A percentile compares a stretch with the other conserved stretches of the same genome.
Evolutionary conservation across 2,888 invertebrate species (phyloP).

Genomic region (Philereme transversata): DNA sequence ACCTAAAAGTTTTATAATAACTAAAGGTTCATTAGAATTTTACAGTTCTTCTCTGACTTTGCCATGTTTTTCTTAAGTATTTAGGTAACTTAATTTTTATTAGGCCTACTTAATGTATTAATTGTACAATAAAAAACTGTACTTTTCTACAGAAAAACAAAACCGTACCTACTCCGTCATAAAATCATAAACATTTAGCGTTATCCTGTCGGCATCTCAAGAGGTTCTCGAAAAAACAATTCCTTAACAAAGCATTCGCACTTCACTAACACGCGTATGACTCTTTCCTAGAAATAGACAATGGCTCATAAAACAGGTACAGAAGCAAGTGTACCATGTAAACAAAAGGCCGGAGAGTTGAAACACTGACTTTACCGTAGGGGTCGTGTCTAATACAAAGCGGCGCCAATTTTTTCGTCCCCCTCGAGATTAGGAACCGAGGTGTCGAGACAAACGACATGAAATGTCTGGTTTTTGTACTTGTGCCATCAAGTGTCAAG

Average conservation of each 20-base stretch:
- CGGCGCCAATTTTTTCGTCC: slow-evolving; percentile 77
- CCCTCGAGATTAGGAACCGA: slow-evolving; percentile 59
- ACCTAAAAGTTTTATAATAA: too few species aligned
- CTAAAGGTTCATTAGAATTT: too few species aligned
- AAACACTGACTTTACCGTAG: slow-evolving; percentile 61
- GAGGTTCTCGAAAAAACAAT: slow-evolving; percentile 52
- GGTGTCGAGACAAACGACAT: slow-evolving; percentile 78
- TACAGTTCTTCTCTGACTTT: too few species aligned
- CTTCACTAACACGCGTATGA: slow-evolving; percentile 61
- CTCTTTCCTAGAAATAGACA: slow-evolving; percentile 62
- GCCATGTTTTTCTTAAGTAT: too few species aligned
- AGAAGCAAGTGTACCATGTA: slow-evolving; percentile 63
- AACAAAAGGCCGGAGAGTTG: slow-evolving; percentile 61
- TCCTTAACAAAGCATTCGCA: slow-evolving; percentile 44
- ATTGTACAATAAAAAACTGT: slow-evolving; percentile 17
- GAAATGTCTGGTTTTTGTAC: slow-evolving; percentile 78
- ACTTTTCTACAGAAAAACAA: slow-evolving; percentile 9
- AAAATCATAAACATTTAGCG: slow-evolving; percentile 41
- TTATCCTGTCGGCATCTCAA: slow-evolving; percentile 45
- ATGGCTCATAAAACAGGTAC: slow-evolving; percentile 63
- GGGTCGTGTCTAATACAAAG: slow-evolving; percentile 47
- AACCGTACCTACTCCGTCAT: slow-evolving; percentile 21
- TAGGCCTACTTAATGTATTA: slow-evolving; percentile 2
- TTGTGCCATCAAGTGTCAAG: slow-evolving; percentile 55
- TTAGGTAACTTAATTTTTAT: too few species aligned